A percentile compares a stretch with the other conserved stretches of the same genome.
Conservation (phyloP, 1,140 invertebrate genomes). For the Heliothis subflexa region DNA sequence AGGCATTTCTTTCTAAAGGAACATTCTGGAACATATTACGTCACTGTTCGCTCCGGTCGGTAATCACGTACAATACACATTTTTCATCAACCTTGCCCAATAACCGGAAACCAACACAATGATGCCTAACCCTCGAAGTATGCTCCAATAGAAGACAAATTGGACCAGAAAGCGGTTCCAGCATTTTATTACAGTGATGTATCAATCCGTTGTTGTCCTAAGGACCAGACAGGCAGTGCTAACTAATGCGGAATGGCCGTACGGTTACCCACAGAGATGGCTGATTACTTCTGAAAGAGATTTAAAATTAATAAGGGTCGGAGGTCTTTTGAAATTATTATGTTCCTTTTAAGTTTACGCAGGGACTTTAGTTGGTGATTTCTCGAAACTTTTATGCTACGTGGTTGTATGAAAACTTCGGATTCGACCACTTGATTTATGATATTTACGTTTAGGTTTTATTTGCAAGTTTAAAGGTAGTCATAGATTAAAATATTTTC, state of each 20-base stretch:
- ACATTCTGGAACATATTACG: not conserved
- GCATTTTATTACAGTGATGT: slow-evolving; percentile 31
- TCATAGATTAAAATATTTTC: not conserved
- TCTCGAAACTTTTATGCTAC: not conserved
- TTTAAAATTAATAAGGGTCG: slow-evolving; percentile 29
- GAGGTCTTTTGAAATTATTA: slow-evolving; percentile 25
- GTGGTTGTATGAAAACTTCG: not conserved
- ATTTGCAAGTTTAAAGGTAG: too few relatives aligned
- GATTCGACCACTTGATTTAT: not conserved
- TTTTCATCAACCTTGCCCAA: slow-evolving; percentile 14
- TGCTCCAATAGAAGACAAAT: slow-evolving; percentile 20
- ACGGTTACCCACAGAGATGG: slow-evolving; percentile 11
- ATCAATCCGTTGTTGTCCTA: slow-evolving; percentile 5
- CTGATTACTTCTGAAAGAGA: slow-evolving; percentile 23
- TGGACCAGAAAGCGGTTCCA: slow-evolving; percentile 6
- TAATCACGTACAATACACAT: slow-evolving; percentile 1
- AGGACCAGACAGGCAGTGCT: slow-evolving; percentile 9
- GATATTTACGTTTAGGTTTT: too few relatives aligned
- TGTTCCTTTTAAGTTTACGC: slow-evolving; percentile 8
- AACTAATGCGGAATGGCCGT: slow-evolving; percentile 6
- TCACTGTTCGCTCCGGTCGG: not conserved
- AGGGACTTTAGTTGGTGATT: not conserved
- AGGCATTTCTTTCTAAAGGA: not conserved
- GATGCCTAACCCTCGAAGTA: slow-evolving; percentile 9
- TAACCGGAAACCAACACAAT: slow-evolving; percentile 5